Base-by-base conservation (phyloP, 2,113 vertebrate genomes). In the Theristicus caerulescens region DNA sequence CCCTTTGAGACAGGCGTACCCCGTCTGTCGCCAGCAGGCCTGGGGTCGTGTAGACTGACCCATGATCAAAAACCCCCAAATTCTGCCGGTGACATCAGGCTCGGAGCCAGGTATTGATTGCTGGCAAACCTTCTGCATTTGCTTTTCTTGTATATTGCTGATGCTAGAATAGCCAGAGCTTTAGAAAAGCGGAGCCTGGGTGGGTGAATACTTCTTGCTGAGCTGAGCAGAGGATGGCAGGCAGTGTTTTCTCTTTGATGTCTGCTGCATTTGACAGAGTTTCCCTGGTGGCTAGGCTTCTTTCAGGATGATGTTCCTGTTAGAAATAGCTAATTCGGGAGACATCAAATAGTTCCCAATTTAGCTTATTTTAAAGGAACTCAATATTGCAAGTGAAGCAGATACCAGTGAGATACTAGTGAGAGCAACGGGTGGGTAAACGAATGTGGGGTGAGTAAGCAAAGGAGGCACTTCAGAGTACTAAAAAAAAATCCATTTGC, bases 281-380 rank as follows among this genome's bases (percentile, higher is more conserved):
- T 90, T 93, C 95, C 96, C 8, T 4, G 64, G 92, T 96, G 94
- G 92, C 87, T 88, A 32, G 59, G 87, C 90, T 95, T 54, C 64
- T 34, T 77, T 78, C 72, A 92, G 64, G 52, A 36, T 86, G 74
- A 46, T 91, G 90, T 85, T 96, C 91, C 90, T 84, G 90, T 64
- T 95, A 93, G 93, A 94, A 97, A 77, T 2, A 96, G 91, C 93
- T 97, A 61, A 14, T 93, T 94, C 3, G 3, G 69, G 87, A 97
- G 82, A 82, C 93, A 95, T 96, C 90, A 96, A 93, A 92, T 94
- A 88, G 79, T 59, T 96, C 83, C 86, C 47, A 86, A 93, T 91
- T 94, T 95, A 97, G 72, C 78, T 77, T 78, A 21, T 88, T 83
- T 96, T 89, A 93, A 84, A 93, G 88, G 74, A 94, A 22, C 67